These are phyloP conservation scores for Lycophotia porphyrea DNA, from an alignment of 2,888 invertebrate species.

Conservation along the genomic window DNA sequence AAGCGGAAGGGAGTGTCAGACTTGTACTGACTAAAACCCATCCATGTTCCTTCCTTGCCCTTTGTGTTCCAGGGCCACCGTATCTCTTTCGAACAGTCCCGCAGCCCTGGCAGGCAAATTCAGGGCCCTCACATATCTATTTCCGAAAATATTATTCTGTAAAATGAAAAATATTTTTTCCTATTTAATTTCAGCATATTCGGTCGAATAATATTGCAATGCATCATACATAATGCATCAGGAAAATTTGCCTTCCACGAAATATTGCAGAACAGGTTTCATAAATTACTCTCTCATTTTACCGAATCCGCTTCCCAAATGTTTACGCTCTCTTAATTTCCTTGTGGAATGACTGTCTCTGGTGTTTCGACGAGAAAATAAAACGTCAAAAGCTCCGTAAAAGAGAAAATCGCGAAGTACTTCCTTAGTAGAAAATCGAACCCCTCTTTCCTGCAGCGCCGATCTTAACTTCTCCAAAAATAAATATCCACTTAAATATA, in stretches of 20 bases:
- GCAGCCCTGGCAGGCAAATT: too few species aligned
- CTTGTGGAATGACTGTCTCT: constrained; percentile 13
- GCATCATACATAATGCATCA: constrained; percentile 31
- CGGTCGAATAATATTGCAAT: constrained; percentile 5
- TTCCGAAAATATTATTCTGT: neutral
- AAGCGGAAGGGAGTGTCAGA: too few species aligned
- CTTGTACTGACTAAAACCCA: too few species aligned
- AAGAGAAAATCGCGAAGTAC: constrained; percentile 12
- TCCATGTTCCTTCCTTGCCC: too few species aligned
- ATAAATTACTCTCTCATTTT: constrained; percentile 36
- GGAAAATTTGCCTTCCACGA: constrained; percentile 9
- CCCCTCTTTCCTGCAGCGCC: neutral
- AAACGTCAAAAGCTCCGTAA: constrained; percentile 15
- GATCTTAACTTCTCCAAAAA: constrained; percentile 19
- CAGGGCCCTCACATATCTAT: neutral
- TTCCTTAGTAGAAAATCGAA: constrained; percentile 8
- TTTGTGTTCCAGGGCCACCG: too few species aligned
- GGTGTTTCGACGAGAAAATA: constrained; percentile 21
- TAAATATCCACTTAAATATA: constrained; percentile 37
- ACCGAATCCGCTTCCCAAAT: constrained; percentile 30
- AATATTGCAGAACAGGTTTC: constrained; percentile 21
- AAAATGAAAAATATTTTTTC: neutral
- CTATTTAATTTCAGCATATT: neutral
- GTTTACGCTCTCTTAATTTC: constrained; percentile 32
- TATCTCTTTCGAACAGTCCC: too few species aligned